phyloP scores from a whole-genome alignment of 2,113 vertebrate genomes.

The Phylloscopus trochilus region DNA sequence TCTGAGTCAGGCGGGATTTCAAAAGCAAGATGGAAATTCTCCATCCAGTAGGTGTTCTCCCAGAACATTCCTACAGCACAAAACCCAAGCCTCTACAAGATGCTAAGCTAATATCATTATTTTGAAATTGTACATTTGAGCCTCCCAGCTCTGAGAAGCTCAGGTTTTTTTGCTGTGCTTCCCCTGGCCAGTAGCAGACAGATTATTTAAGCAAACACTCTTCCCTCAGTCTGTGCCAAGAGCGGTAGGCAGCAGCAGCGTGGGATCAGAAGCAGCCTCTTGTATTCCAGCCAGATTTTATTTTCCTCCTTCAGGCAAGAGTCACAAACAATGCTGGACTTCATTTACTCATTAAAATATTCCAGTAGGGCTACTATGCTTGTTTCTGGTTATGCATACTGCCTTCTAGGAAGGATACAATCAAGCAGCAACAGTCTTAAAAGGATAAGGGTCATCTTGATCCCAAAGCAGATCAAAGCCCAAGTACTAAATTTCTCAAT shows the following conservation, averaged over 20 bases:
- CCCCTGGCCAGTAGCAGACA: background rate
- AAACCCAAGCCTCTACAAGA: background rate
- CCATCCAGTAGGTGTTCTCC: background rate
- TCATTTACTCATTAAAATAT: background rate
- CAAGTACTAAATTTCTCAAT: too few relatives aligned
- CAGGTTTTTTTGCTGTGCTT: background rate
- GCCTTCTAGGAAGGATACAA: background rate
- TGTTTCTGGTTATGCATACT: background rate
- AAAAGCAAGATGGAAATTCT: background rate
- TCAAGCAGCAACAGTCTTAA: background rate
- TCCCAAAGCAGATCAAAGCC: background rate
- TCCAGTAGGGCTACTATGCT: background rate
- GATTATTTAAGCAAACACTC: background rate
- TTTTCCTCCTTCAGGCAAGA: background rate
- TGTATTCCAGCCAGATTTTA: background rate
- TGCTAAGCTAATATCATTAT: background rate
- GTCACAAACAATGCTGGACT: background rate
- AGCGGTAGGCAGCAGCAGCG: background rate
- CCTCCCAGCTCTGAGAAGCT: background rate
- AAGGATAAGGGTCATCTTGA: background rate
- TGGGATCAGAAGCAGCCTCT: background rate
- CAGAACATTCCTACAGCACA: background rate
- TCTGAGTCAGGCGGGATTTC: background rate
- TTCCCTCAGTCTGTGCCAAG: background rate
- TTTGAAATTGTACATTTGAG: background rate